Evolutionary conservation across 2,888 invertebrate species (phyloP).

Genomic region (Lymantria dispar): DNA sequence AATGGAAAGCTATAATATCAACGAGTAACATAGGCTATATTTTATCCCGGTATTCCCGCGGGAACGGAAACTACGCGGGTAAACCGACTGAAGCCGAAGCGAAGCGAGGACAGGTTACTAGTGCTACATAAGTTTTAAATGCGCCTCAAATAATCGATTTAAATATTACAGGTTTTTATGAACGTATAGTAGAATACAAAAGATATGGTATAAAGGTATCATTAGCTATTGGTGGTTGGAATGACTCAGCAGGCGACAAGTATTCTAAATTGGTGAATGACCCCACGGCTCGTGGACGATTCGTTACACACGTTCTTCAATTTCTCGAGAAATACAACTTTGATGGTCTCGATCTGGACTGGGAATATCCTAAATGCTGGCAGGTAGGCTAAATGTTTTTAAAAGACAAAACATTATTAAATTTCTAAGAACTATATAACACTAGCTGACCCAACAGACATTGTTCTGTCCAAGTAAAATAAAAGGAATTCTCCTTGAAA

Average conservation of each 20-base stretch:
- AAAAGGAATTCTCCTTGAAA: too few relatives aligned
- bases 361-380: conserved; percentile 97
- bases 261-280: conserved; percentile 92
- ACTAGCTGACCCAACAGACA: too few relatives aligned
- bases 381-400: conserved; percentile 70
- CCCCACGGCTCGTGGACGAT: conserved; percentile 86
- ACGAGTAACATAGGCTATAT: too few relatives aligned
- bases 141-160: neutral
- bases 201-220: conserved; percentile 91
- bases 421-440: too few relatives aligned
- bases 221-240: conserved; percentile 97
- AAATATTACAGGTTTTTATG: conserved; percentile 87
- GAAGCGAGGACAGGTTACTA: too few relatives aligned
- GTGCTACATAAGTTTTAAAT: neutral
- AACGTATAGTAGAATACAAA: conserved; percentile 90
- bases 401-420: too few relatives aligned
- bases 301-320: conserved; percentile 87
- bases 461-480: too few relatives aligned
- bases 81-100: too few relatives aligned
- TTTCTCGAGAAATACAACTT: conserved; percentile 92
- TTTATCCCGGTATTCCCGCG: too few relatives aligned
- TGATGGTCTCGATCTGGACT: conserved; percentile 97
- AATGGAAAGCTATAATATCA: too few relatives aligned
- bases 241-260: conserved; percentile 95
- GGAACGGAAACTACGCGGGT: too few relatives aligned